Conservation (phyloP, 2,113 vertebrate genomes). For the Jacana jacana region DNA sequence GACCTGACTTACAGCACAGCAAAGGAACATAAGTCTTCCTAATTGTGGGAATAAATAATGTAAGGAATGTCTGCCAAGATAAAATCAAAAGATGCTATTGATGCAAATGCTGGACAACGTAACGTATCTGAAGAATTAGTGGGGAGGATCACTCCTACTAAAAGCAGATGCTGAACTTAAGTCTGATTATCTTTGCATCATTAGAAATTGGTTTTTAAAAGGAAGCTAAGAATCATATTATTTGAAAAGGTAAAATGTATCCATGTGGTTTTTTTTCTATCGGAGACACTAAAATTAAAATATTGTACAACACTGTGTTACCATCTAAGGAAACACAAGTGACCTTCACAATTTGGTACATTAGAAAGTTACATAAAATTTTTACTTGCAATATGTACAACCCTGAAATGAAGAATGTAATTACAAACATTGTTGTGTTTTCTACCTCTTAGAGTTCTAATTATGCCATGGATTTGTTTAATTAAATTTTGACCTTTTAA, state of each 20-base stretch:
- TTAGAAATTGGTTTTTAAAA: not conserved
- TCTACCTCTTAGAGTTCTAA: not conserved
- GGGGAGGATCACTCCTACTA: not conserved
- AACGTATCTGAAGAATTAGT: not conserved
- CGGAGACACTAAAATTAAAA: not conserved
- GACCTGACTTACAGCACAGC: not conserved
- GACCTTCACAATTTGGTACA: not conserved
- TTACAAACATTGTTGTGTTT: not conserved
- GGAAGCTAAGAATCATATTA: not conserved
- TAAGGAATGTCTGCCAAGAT: not conserved
- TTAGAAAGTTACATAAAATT: not conserved
- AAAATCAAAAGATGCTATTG: not conserved
- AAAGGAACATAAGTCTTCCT: not conserved
- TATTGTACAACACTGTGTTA: not conserved
- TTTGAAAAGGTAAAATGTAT: not conserved
- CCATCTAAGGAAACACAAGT: not conserved
- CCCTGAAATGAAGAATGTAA: not conserved
- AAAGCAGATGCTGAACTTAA: not conserved
- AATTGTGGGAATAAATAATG: not conserved
- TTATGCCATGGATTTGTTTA: not conserved
- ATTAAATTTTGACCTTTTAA: not conserved
- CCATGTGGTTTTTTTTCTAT: not conserved
- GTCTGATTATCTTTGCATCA: not conserved
- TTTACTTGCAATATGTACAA: not conserved
- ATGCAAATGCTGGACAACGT: not conserved